Conservation (phyloP, 1,140 invertebrate genomes). For the Drosophila littoralis region DNA sequence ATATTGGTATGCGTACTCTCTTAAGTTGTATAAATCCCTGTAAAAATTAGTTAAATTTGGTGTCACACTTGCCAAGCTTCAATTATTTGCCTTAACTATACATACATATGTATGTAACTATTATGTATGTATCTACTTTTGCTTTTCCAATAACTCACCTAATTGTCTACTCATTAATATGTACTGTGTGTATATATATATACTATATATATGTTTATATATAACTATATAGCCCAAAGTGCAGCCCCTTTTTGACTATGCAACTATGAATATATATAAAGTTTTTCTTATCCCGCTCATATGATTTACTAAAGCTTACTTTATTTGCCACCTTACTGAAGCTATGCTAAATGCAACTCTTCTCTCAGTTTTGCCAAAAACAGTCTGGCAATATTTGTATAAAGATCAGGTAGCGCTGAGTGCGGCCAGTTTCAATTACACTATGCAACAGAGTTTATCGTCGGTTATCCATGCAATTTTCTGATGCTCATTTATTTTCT, state of each 20-base stretch:
- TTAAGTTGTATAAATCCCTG: conserved; percentile 19
- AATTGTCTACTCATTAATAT: conserved; percentile 16
- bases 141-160: conserved; percentile 34
- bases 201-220: conserved; percentile 8
- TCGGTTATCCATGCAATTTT: neutral
- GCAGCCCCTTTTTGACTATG: conserved; percentile 18
- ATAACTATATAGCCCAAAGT: conserved; percentile 15
- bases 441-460: conserved; percentile 15
- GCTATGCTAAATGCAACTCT: conserved; percentile 22
- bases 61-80: conserved; percentile 11
- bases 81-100: conserved; percentile 3
- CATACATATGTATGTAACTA: neutral
- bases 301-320: conserved; percentile 11
- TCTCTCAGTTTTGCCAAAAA: neutral
- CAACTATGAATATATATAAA: neutral
- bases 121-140: conserved; percentile 17
- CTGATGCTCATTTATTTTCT: neutral
- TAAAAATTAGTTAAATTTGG: conserved; percentile 26
- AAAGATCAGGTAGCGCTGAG: neutral
- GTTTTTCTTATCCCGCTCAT: neutral
- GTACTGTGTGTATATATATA: conserved; percentile 13
- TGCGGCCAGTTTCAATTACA: neutral
- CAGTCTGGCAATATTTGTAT: conserved; percentile 1
- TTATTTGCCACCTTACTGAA: conserved; percentile 17
- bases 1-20: conserved; percentile 43